Base-by-base conservation (phyloP, 2,113 vertebrate species). In the Sclerurus mexicanus region DNA sequence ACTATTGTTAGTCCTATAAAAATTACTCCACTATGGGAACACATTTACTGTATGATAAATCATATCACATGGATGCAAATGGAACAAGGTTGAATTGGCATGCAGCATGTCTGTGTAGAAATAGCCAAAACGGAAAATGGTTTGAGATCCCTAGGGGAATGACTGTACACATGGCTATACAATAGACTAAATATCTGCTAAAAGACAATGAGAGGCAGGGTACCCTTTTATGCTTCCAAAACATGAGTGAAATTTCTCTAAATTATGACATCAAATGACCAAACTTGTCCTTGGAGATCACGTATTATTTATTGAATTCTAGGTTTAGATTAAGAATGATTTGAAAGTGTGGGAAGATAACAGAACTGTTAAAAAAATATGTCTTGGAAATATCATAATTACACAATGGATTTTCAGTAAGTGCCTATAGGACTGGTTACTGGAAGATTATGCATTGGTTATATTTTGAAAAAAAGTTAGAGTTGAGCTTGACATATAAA, bases 1-100 rank as follows among this genome's bases (percentile, higher is more conserved):
- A 22, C 20, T 46, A 10, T 78, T 85, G 52, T 91, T 85, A 90
- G 68, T 30, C 72, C 22, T 75, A 27, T 74, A 76, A 93, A 96
- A 95, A 92, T 77, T 23, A 28, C 42, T 81, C 23, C 64, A 66
- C 63, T 58, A 22, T 67, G 67, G 81, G 66, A 94, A 35, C 64
- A 80, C 39, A 31, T 69, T 93, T 78, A n/a, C 37, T 91, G 53
- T 80, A 55, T 42, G 72, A 88, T 83, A 89, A 88, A 95, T 93
- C 72, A 63, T 90, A 63, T 86, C 56, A 74, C 39, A 67, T 44
- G 47, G 72, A 71, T 67, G 50, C 55, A 90, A 77, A 86, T 9
- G 81, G 44, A 90, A 67, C 59, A 71, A 84, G 37, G 72, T 74
- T 80, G 86, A 90, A 50, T 40, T 90, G 93, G 67, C 72, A 52